Evolutionary conservation across 2,888 invertebrate species (phyloP), one percentile per base, ranked within the genome.

Genomic region (Troglohyphantes excavatus): DNA sequence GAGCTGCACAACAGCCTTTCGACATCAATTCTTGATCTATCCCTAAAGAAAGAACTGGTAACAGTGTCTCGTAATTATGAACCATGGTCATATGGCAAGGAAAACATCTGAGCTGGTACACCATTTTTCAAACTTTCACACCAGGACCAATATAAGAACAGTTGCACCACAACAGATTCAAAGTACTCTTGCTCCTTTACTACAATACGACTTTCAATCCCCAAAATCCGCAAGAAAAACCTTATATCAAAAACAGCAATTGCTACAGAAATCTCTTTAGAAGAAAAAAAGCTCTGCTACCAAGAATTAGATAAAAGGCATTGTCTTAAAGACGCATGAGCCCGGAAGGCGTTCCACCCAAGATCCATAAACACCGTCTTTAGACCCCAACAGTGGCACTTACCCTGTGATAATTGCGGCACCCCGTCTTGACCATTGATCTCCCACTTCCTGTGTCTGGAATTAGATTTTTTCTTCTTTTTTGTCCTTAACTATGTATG

Each of bases 401-500:
- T 72, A 21, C 68, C 68, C 29, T 70, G 82, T 89, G 88, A 89
- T 90, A 90, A 90, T 83, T 90, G 83, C 72, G 83, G 89, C 83
- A 84, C 89, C 89, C 82, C 63, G 70, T 68, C 63, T 90, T 90
- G 89, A 90, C 89, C 78, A 73, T 78, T 79, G 78, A 90, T 78
- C 89, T 70, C n/a, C 65, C 23, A 90, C 83, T 90, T 90, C 89
- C 89, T 83, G 83, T 78, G 78, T 63, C 19, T n/a, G 65, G 39
- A 68, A 81, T 81, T 43, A 72, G 59, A 72, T 46, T 61, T 61
- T 27, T 61, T 68, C n/a, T 53, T 53, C 17, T 53, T 53, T n/a
- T 53, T 39, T 53, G 53, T n/a, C 17, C 3, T 53, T 13, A 5
- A n/a, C 53, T n/a, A 1, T 33, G 3, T 33, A 33, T 33, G 9